phyloP scores from a whole-genome alignment of 1,140 invertebrate species.

The Cydia pomonella region DNA sequence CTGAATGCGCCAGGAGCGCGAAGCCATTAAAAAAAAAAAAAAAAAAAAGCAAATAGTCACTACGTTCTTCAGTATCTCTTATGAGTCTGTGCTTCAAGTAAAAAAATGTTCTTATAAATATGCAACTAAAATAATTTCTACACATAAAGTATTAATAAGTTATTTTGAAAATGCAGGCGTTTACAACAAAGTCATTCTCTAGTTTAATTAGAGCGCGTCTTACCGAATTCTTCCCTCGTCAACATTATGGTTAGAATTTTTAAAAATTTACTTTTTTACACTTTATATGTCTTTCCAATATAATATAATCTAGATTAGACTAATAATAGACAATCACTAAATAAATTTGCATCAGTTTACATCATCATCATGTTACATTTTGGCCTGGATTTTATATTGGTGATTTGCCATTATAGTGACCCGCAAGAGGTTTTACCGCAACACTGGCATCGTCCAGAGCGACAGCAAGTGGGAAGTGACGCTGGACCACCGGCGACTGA shows the following conservation, averaged over 20 bases:
- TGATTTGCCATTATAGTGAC: constrained; percentile 49
- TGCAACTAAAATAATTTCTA: not conserved
- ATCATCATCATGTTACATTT: too few relatives aligned
- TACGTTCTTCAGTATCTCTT: too few relatives aligned
- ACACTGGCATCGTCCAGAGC: constrained; percentile 66
- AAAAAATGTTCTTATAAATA: not conserved
- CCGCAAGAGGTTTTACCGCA: constrained; percentile 65
- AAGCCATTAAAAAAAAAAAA: too few relatives aligned
- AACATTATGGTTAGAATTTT: constrained; percentile 24
- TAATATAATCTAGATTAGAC: too few relatives aligned
- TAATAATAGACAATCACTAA: not conserved
- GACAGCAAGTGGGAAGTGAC: constrained; percentile 71
- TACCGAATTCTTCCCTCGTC: not conserved
- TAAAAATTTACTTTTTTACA: not conserved
- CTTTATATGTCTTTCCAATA: too few relatives aligned
- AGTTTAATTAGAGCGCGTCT: constrained; percentile 1
- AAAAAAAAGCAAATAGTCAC: too few relatives aligned
- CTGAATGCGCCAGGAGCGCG: too few relatives aligned
- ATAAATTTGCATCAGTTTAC: not conserved
- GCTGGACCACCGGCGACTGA: constrained; percentile 87
- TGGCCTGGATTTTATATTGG: not conserved
- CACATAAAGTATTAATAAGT: not conserved
- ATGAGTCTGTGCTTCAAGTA: too few relatives aligned
- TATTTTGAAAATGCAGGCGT: constrained; percentile 18
- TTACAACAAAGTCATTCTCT: constrained; percentile 16